Evolutionary conservation across 35 echinoderm and acorn worm species (phyloP).

Genomic region (Eucidaris tribuloides): DNA sequence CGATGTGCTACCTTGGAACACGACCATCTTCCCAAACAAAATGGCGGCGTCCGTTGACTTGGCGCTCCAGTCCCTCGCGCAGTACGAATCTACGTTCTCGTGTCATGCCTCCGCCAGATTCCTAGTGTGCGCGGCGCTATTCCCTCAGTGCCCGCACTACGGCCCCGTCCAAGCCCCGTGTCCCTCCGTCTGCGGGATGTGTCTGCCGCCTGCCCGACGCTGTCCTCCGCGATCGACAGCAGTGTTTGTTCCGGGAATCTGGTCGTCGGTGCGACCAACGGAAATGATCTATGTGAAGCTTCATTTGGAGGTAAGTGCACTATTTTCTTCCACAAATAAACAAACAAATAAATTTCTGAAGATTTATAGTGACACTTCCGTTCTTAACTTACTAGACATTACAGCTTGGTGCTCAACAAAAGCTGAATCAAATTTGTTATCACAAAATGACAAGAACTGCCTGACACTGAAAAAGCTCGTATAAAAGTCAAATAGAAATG

Average conservation of each 20-base stretch:
- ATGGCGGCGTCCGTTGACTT: background rate
- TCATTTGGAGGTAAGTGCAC: background rate
- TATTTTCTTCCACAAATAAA: no score
- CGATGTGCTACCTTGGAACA: background rate
- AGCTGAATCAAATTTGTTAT: no score
- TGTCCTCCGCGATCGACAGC: background rate
- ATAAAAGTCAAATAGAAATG: no score
- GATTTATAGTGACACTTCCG: no score
- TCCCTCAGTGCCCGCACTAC: constrained; percentile 20
- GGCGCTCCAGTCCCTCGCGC: background rate
- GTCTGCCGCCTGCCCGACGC: no score
- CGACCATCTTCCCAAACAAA: background rate
- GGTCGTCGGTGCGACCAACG: background rate
- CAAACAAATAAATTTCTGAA: no score
- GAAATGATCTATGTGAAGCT: background rate
- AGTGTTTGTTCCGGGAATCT: background rate
- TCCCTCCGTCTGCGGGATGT: background rate
- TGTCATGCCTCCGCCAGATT: background rate
- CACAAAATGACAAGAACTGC: no score
- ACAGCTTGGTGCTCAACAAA: no score
- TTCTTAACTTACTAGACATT: no score
- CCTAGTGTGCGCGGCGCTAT: background rate
- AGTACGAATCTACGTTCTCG: background rate
- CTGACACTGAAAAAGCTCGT: no score
- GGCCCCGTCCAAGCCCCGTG: background rate